phyloP scores from a whole-genome alignment of 92 coral and sea anemone species.

The Blastomussa wellsi region DNA sequence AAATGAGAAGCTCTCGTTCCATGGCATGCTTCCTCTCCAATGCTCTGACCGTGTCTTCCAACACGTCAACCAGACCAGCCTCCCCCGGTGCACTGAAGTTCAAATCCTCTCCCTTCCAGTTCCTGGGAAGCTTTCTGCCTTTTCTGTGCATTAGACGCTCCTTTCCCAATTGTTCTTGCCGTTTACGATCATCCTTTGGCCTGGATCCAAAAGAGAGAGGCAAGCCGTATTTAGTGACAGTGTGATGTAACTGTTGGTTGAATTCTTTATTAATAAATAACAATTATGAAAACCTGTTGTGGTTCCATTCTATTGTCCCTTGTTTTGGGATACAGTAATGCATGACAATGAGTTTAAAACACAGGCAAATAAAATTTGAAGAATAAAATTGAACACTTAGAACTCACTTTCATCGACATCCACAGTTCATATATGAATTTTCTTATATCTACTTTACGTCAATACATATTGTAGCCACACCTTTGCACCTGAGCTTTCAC shows the following conservation, averaged over 20 bases:
- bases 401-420: too few relatives aligned
- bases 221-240: neutral
- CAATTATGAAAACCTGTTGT: too few relatives aligned
- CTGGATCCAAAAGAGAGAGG: neutral
- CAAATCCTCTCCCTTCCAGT: conserved; percentile 63
- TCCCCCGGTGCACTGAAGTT: conserved; percentile 58
- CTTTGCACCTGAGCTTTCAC: conserved; percentile 61
- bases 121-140: conserved; percentile 85
- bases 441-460: too few relatives aligned
- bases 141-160: conserved; percentile 75
- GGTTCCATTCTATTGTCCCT: too few relatives aligned
- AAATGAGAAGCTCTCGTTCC: conserved; percentile 84
- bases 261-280: too few relatives aligned
- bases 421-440: too few relatives aligned
- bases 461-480: conserved; percentile 12
- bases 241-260: too few relatives aligned
- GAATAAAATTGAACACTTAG: too few relatives aligned
- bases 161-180: conserved; percentile 73
- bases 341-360: too few relatives aligned
- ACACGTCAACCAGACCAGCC: conserved; percentile 79
- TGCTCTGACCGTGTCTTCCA: conserved; percentile 83
- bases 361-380: too few relatives aligned
- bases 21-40: conserved; percentile 87
- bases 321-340: too few relatives aligned
- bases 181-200: conserved; percentile 61